These are phyloP conservation scores for Lates japonicus DNA, from an alignment of 2,797 vertebrate genomes.

Conservation along the genomic window DNA sequence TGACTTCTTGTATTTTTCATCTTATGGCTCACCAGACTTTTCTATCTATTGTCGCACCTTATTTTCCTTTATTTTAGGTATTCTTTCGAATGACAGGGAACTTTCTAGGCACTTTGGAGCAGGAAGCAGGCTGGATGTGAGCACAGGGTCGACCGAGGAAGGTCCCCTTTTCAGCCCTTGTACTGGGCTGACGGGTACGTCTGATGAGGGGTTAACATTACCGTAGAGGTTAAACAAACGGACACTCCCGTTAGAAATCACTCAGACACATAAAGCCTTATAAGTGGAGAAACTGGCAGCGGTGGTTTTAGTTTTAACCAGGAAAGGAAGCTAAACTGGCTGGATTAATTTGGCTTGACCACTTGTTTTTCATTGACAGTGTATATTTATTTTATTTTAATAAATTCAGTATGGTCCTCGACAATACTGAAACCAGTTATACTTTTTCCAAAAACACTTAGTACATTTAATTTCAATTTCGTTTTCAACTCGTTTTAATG, in stretches of 20 bases:
- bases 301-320: conserved; percentile 37
- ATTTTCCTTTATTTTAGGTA: not conserved
- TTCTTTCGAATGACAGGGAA: conserved; percentile 10
- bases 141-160: conserved; percentile 43
- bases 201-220: conserved; percentile 88
- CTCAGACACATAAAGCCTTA: conserved; percentile 68
- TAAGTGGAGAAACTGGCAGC: conserved; percentile 48
- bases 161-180: conserved; percentile 72
- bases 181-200: conserved; percentile 77
- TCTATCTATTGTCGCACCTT: not conserved
- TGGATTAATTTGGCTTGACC: not conserved
- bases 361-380: not conserved
- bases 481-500: not conserved
- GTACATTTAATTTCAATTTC: not conserved
- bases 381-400: not conserved
- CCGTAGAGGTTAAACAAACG: conserved; percentile 90
- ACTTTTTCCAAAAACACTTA: not conserved
- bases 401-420: not conserved
- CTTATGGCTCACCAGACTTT: not conserved
- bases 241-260: conserved; percentile 79
- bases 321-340: conserved; percentile 12
- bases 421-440: not conserved
- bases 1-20: not conserved
- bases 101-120: conserved; percentile 6
- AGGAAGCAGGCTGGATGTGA: conserved; percentile 14